phyloP scores from a whole-genome alignment of 2,113 vertebrate species.

The Trematocara zebra region DNA sequence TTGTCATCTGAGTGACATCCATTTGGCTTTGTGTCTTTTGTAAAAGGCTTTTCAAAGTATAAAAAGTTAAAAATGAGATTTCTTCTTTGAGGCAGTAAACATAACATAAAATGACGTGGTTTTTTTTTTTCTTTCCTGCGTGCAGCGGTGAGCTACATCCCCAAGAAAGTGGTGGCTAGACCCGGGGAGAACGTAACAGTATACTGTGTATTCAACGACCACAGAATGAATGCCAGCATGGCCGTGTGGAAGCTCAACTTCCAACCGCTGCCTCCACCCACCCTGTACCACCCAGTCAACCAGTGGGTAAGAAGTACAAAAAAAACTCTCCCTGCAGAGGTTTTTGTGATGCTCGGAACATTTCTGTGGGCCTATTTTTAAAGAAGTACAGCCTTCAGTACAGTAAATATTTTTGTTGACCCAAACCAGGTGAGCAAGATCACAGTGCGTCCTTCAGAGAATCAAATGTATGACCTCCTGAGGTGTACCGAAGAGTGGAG shows the following conservation, averaged over 20 bases:
- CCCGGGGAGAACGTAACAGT: conserved; percentile 80
- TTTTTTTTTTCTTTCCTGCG: background rate
- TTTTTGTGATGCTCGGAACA: background rate
- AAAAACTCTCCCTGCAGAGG: background rate
- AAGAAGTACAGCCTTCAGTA: background rate
- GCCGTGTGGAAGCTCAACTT: conserved; percentile 85
- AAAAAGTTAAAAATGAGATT: background rate
- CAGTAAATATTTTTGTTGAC: background rate
- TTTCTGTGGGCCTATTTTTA: background rate
- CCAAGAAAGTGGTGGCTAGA: conserved; percentile 73
- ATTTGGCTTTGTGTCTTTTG: background rate
- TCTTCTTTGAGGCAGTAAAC: background rate
- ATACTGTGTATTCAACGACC: conserved; percentile 80
- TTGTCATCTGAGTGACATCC: background rate
- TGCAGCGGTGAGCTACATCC: conserved; percentile 83
- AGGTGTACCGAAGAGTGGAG: conserved; percentile 79
- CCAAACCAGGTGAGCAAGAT: conserved; percentile 53
- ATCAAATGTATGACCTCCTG: conserved; percentile 77
- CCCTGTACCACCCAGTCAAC: conserved; percentile 74
- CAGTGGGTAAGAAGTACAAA: conserved; percentile 61
- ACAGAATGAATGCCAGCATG: conserved; percentile 58
- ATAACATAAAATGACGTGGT: background rate
- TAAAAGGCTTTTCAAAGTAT: background rate
- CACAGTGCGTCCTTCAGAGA: conserved; percentile 70
- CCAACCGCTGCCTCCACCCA: conserved; percentile 66